Evolutionary conservation across 2,113 vertebrate genomes (phyloP), one percentile per base, ranked within the genome.

Genomic region (Tautogolabrus adspersus): DNA sequence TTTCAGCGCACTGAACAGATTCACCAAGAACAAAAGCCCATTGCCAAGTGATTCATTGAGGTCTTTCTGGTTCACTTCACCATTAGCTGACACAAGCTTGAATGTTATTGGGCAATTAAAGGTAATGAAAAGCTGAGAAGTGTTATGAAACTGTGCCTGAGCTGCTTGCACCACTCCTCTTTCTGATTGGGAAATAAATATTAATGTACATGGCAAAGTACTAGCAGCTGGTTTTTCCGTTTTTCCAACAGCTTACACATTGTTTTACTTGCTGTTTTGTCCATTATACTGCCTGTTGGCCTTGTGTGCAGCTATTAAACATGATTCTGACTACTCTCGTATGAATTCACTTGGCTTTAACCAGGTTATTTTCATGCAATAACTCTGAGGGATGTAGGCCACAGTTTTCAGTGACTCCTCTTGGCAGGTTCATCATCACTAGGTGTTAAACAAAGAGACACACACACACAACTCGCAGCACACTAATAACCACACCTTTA

Each of bases 81-180:
- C 84, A 83, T 90, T 84, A 76, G 81, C 85, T 89, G 85, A 92
- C 86, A 87, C 89, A 85, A 87, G 82, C 85, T 80, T 87, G 80
- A 88, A 77, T 81, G 89, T 89, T 92, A 89, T 88, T 88, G 82
- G 86, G 65, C 78, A 92, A 88, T 92, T 92, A 91, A 84, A 87
- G 79, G 71, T 86, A 86, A 91, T 89, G 80, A 89, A 87, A 87
- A 71, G 84, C 82, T 77, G 44, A 61, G 12, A 56, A 80, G 87
- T 73, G 51, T 87, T 88, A 81, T 69, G 76, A 72, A 91, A 87
- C 79, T 40, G 54, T 58, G 47, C 59, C 66, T 30, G 55, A 74
- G 79, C 73, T 26, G 72, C 42, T 63, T 19, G 84, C 49, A 70
- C 81, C 74, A 37, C 70, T 85, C 66, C 77, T 57, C 40, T 56